Percentiles rank a stretch among this genome's conserved stretches.
phyloP scores from a whole-genome alignment of 2,888 invertebrate genomes.

The Drosophila meridionalis region DNA sequence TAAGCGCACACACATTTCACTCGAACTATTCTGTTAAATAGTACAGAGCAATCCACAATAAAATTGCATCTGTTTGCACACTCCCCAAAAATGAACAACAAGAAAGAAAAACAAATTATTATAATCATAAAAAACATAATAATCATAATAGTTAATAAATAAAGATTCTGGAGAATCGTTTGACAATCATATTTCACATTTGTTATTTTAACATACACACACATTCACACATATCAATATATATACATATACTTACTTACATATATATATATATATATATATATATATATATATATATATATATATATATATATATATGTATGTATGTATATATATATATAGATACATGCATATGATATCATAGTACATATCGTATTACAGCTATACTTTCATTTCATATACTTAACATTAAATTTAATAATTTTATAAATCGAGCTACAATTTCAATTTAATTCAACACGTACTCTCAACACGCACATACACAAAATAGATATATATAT shows the following conservation, averaged over 20 bases:
- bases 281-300: slow-evolving; percentile 23
- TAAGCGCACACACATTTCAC: background rate
- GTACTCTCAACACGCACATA: slow-evolving; percentile 28
- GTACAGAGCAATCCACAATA: slow-evolving; percentile 23
- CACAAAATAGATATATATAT: slow-evolving; percentile 7
- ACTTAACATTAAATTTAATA: slow-evolving; percentile 9
- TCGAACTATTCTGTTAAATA: background rate
- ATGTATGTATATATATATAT: slow-evolving; percentile 25
- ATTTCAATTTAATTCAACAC: slow-evolving; percentile 33
- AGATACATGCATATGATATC: slow-evolving; percentile 18
- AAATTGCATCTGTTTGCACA: slow-evolving; percentile 12
- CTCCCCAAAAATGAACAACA: background rate
- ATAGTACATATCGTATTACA: slow-evolving; percentile 53
- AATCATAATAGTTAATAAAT: slow-evolving; percentile 50
- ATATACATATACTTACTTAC: background rate
- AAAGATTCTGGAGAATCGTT: slow-evolving; percentile 56
- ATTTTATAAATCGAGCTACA: slow-evolving; percentile 40
- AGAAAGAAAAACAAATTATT: slow-evolving; percentile 6
- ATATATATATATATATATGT: slow-evolving; percentile 25
- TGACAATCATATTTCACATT: slow-evolving; percentile 61
- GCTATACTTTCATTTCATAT: slow-evolving; percentile 21
- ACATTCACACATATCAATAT: background rate
- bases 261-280: slow-evolving; percentile 25
- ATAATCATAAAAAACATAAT: slow-evolving; percentile 22
- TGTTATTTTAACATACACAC: slow-evolving; percentile 50